phyloP scores from a whole-genome alignment of 2,113 vertebrate genomes.

The Myiopsitta monachus region DNA sequence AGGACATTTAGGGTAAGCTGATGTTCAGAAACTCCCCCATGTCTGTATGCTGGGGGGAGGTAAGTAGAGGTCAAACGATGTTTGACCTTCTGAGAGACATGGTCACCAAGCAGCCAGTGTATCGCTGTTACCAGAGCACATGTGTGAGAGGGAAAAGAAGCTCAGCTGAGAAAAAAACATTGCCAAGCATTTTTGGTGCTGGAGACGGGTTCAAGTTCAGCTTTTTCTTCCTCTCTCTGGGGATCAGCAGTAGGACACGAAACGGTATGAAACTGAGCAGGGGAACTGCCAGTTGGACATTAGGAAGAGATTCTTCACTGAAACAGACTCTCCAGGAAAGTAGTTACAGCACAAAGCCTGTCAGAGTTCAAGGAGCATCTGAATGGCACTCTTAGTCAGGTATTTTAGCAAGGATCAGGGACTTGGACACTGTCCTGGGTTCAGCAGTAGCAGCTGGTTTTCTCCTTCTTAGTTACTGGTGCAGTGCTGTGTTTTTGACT shows the following conservation, averaged over 20 bases:
- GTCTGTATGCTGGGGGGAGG: rapidly evolving
- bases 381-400: not conserved
- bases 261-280: not conserved
- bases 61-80: rapidly evolving
- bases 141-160: not conserved
- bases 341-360: not conserved
- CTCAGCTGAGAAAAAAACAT: not conserved
- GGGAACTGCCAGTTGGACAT: not conserved
- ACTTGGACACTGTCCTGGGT: not conserved
- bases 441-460: no score
- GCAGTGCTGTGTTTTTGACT: no score
- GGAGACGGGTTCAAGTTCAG: not conserved
- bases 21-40: not conserved
- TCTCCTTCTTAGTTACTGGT: no score
- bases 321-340: not conserved
- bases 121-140: rapidly evolving
- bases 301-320: not conserved
- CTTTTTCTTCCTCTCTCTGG: not conserved
- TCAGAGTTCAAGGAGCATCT: not conserved
- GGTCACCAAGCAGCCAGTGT: rapidly evolving
- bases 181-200: not conserved
- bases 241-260: not conserved
- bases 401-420: not conserved
- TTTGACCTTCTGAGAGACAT: not conserved
- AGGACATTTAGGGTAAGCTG: not conserved